These are phyloP conservation scores for Camponotus pennsylvanicus DNA, from an alignment of 1,140 invertebrate genomes.

Conservation along the genomic window DNA sequence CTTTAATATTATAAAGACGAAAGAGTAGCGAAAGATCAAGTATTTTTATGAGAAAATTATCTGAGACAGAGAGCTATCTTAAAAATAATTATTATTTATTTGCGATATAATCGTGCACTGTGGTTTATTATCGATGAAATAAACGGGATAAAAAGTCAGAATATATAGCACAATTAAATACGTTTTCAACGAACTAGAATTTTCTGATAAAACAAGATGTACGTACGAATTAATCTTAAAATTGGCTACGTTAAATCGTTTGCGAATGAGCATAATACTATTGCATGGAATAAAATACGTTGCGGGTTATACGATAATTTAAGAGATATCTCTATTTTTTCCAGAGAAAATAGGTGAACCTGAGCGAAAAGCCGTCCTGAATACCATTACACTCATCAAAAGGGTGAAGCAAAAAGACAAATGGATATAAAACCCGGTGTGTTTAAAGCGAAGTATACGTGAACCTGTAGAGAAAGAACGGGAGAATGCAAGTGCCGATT, in stretches of 20 bases:
- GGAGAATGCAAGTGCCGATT: slow-evolving; percentile 20
- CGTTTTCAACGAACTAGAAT: not conserved
- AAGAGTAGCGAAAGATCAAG: not conserved
- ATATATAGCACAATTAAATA: slow-evolving; percentile 1
- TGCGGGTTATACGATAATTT: slow-evolving; percentile 12
- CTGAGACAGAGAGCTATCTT: not conserved
- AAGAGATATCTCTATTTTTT: slow-evolving; percentile 7
- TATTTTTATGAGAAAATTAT: slow-evolving; percentile 9
- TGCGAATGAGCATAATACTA: not conserved
- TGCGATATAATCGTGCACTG: not conserved
- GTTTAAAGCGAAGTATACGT: slow-evolving; percentile 16
- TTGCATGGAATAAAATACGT: not conserved
- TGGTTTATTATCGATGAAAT: not conserved
- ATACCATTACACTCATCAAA: slow-evolving; percentile 23
- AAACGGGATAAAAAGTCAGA: not conserved
- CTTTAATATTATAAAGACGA: slow-evolving; percentile 1
- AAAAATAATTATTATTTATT: not conserved
- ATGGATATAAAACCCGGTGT: not conserved
- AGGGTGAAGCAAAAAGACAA: slow-evolving; percentile 24
- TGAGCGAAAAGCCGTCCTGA: slow-evolving; percentile 1
- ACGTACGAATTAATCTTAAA: not conserved
- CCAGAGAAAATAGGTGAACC: not conserved
- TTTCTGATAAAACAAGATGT: not conserved
- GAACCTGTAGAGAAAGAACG: not conserved
- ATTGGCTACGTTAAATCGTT: not conserved